phyloP scores from a whole-genome alignment of 92 coral and sea anemone genomes.

The Desmophyllum pertusum region DNA sequence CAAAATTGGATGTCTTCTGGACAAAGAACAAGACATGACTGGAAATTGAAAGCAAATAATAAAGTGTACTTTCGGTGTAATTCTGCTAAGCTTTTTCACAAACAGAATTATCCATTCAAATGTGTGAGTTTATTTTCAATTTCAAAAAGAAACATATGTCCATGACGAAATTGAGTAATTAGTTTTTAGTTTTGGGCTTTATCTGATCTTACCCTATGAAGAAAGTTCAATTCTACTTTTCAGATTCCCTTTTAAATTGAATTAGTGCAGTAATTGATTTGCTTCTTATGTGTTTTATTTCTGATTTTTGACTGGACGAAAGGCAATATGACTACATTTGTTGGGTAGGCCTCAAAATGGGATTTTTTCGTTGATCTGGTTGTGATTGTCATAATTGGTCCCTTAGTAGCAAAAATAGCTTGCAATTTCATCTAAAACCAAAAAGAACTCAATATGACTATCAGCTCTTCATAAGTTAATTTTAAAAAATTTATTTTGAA shows the following conservation, averaged over 20 bases:
- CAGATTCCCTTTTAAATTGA: constrained; percentile 71
- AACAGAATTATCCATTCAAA: constrained; percentile 27
- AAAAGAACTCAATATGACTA: constrained; percentile 31
- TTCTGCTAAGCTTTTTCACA: constrained; percentile 11
- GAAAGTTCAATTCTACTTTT: constrained; percentile 82
- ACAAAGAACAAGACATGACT: constrained; percentile 2
- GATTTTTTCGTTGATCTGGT: constrained; percentile 58
- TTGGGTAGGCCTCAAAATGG: constrained; percentile 48
- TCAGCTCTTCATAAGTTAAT: constrained; percentile 55
- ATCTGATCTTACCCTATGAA: constrained; percentile 74
- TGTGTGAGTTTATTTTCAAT: constrained; percentile 42
- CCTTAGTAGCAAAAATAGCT: constrained; percentile 1
- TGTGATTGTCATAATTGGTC: constrained; percentile 62
- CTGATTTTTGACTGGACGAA: constrained; percentile 31
- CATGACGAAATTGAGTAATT: constrained; percentile 61
- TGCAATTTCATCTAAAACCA: constrained; percentile 2
- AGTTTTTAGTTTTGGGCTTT: constrained; percentile 65
- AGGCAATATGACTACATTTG: constrained; percentile 46
- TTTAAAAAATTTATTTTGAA: constrained; percentile 44
- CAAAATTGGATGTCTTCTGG: constrained; percentile 31
- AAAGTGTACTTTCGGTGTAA: constrained; percentile 12
- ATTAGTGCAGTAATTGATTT: constrained; percentile 85
- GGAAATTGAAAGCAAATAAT: constrained; percentile 31
- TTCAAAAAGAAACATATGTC: constrained; percentile 47
- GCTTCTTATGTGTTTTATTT: constrained; percentile 51